phyloP scores from a whole-genome alignment of 2,113 vertebrate species.

The Pleuronectes platessa region DNA sequence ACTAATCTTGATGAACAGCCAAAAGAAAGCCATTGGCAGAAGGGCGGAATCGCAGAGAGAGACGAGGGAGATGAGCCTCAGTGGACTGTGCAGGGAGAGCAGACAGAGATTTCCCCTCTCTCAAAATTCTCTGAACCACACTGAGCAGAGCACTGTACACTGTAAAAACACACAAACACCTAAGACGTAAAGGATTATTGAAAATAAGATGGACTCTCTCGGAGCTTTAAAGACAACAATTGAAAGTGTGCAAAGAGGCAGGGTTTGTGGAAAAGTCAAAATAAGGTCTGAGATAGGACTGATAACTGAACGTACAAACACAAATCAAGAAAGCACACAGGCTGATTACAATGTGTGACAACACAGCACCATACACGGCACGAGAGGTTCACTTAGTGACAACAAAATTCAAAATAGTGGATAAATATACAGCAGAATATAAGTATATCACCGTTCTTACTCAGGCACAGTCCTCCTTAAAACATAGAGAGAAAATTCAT shows the following conservation, averaged over 20 bases:
- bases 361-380: conserved; percentile 80
- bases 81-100: conserved; percentile 48
- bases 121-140: conserved; percentile 28
- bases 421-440: conserved; percentile 74
- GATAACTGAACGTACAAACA: conserved; percentile 66
- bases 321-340: conserved; percentile 74
- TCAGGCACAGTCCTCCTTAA: conserved; percentile 74
- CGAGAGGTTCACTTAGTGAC: conserved; percentile 80
- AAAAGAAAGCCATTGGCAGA: conserved; percentile 64
- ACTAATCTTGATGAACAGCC: conserved; percentile 47
- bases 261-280: conserved; percentile 51
- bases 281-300: conserved; percentile 41
- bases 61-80: conserved; percentile 14
- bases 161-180: neutral
- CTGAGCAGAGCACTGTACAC: neutral
- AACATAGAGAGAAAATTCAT: conserved; percentile 40
- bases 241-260: conserved; percentile 76
- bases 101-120: conserved; percentile 20
- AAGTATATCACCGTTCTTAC: conserved; percentile 61
- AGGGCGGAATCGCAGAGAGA: conserved; percentile 14
- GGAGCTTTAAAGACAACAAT: conserved; percentile 48
- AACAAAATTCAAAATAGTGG: conserved; percentile 69
- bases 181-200: conserved; percentile 24
- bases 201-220: conserved; percentile 19
- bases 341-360: conserved; percentile 76